phyloP scores from a whole-genome alignment of 2,888 invertebrate genomes.

The Lepidonotus clava region DNA sequence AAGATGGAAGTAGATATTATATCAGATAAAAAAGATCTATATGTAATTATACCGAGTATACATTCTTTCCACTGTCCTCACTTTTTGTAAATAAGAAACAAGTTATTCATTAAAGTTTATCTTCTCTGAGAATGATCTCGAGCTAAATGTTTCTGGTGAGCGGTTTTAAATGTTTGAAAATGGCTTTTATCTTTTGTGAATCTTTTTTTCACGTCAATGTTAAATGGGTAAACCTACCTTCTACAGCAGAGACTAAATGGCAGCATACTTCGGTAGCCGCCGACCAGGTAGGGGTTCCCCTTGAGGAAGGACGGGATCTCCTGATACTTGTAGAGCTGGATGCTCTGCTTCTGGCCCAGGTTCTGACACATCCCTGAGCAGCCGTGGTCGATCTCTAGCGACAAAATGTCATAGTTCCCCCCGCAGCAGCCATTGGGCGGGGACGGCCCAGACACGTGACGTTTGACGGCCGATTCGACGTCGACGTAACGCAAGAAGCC shows the following conservation, averaged over 20 bases:
- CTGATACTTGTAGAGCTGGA: constrained; percentile 75
- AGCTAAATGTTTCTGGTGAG: too few species aligned
- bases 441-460: neutral
- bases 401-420: constrained; percentile 64
- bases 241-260: constrained; percentile 82
- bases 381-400: constrained; percentile 72
- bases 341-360: constrained; percentile 60
- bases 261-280: constrained; percentile 89
- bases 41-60: too few species aligned
- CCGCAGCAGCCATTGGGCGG: neutral
- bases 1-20: too few species aligned
- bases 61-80: too few species aligned
- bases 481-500: constrained; percentile 4
- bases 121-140: too few species aligned
- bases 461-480: constrained; percentile 23
- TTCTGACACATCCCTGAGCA: constrained; percentile 64
- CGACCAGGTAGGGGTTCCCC: constrained; percentile 91
- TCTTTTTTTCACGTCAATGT: too few species aligned
- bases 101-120: too few species aligned
- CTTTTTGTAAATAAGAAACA: too few species aligned
- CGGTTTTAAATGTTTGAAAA: too few species aligned
- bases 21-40: too few species aligned
- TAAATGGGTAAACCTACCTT: constrained; percentile 84
- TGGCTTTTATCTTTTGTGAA: neutral
- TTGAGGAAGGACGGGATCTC: constrained; percentile 91